These are phyloP conservation scores for Bacillus rossius DNA, from an alignment of 1,140 invertebrate species.

Conservation along the genomic window DNA sequence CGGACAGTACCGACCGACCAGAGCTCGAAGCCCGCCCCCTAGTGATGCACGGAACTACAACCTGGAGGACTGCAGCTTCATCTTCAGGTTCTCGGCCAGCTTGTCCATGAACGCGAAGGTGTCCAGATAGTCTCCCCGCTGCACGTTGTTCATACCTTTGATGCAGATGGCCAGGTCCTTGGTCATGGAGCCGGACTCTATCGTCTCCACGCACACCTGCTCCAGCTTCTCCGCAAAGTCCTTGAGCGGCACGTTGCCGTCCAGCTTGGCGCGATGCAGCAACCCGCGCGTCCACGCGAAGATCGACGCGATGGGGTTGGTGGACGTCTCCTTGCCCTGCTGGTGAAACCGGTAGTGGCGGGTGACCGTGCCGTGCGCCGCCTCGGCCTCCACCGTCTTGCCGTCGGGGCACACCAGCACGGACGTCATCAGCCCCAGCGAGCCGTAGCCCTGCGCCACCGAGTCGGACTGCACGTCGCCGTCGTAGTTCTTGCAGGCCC, in stretches of 20 bases:
- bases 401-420: slow-evolving; percentile 94
- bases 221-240: slow-evolving; percentile 82
- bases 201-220: slow-evolving; percentile 87
- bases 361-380: slow-evolving; percentile 96
- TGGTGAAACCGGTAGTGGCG: slow-evolving; percentile 92
- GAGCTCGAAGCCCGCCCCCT: too few species aligned
- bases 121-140: slow-evolving; percentile 86
- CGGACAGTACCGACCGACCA: too few species aligned
- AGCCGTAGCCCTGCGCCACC: slow-evolving; percentile 92
- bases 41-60: too few species aligned
- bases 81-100: slow-evolving; percentile 86
- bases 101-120: slow-evolving; percentile 98
- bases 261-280: slow-evolving; percentile 87
- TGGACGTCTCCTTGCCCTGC: slow-evolving; percentile 95
- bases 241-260: slow-evolving; percentile 70
- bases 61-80: slow-evolving; percentile 45
- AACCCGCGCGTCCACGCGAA: slow-evolving; percentile 96
- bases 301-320: slow-evolving; percentile 97
- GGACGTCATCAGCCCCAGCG: slow-evolving; percentile 93
- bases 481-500: slow-evolving; percentile 99
- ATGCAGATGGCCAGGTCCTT: slow-evolving; percentile 99
- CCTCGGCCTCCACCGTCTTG: slow-evolving; percentile 95
- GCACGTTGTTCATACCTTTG: slow-evolving; percentile 83
- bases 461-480: slow-evolving; percentile 98
- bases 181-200: slow-evolving; percentile 94